Evolutionary conservation across 1,140 invertebrate species (phyloP), one percentile per base, ranked within the genome.

Genomic region (Zaprionus capensis): DNA sequence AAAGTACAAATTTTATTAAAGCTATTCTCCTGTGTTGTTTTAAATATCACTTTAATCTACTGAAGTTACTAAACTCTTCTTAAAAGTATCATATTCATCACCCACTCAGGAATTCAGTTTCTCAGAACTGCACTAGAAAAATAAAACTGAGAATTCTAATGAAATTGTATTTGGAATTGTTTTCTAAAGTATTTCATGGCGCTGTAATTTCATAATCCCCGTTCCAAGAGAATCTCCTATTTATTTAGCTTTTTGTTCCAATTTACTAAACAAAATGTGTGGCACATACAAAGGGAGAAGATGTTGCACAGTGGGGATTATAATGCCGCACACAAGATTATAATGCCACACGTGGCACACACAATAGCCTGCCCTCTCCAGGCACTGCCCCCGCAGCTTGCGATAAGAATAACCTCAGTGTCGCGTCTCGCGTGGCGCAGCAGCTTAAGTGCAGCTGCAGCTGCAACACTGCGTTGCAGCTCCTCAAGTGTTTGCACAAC

Each of bases 381-480:
- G 26, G 5, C 26, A 85, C 74, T 55, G 61, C 38, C 38, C 34
- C 12, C 17, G n/a, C 28, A 31, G 7, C 4, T 2, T 26, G 46
- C 62, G 64, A 77, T 46, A 65, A 64, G 67, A 76, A 82, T 74
- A 71, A 72, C 53, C 41, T 17, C 41, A 46, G 41, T 46, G 41
- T 46, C 20, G 24, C 78, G 58, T 63, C 77, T 46, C 58, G 59
- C 55, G 56, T 41, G 28, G 63, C 65, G 56, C 65, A 71, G 56
- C 65, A 71, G 64, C 82, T 77, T 57, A 77, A 87, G 84, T 83
- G 80, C 80, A 73, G 70, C 82, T 67, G 69, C 80, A 68, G 41
- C 53, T 63, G 41, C 41, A 44, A 44, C 41, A 44, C n/a, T 41
- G 51, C 34, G 57, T 31, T 56, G 53, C 34, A 20, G 38, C 53